These are phyloP conservation scores for Centrocercus urophasianus DNA, from an alignment of 2,113 vertebrate species.

Conservation along the genomic window DNA sequence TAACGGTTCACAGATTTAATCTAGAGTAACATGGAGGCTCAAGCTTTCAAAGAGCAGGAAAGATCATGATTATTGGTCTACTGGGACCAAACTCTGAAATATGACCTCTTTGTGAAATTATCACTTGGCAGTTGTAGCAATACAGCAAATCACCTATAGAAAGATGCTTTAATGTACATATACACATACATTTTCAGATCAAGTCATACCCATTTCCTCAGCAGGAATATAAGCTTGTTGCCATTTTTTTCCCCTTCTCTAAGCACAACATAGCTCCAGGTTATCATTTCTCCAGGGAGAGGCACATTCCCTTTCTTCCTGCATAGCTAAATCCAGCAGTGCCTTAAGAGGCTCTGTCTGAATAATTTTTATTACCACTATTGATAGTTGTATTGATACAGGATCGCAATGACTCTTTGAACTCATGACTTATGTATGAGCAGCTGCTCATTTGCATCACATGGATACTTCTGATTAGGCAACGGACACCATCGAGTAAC, in stretches of 20 bases:
- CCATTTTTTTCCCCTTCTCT: neutral
- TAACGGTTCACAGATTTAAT: neutral
- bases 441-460: neutral
- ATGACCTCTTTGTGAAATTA: neutral
- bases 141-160: neutral
- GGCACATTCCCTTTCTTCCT: neutral
- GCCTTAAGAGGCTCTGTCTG: constrained; percentile 13
- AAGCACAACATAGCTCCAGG: neutral
- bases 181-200: neutral
- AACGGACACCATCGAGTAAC: neutral
- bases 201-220: neutral
- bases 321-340: neutral
- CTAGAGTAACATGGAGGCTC: neutral
- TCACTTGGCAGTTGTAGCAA: neutral
- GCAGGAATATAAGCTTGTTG: neutral
- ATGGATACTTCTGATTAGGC: neutral
- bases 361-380: constrained; percentile 35
- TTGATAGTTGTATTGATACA: constrained; percentile 46
- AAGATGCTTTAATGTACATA: neutral
- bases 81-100: neutral
- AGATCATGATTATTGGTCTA: neutral
- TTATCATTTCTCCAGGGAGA: neutral
- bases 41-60: neutral
- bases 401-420: neutral
- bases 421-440: constrained; percentile 36